Base-by-base conservation (phyloP, 2,797 vertebrate genomes). In the Malacoctenus gilli region DNA sequence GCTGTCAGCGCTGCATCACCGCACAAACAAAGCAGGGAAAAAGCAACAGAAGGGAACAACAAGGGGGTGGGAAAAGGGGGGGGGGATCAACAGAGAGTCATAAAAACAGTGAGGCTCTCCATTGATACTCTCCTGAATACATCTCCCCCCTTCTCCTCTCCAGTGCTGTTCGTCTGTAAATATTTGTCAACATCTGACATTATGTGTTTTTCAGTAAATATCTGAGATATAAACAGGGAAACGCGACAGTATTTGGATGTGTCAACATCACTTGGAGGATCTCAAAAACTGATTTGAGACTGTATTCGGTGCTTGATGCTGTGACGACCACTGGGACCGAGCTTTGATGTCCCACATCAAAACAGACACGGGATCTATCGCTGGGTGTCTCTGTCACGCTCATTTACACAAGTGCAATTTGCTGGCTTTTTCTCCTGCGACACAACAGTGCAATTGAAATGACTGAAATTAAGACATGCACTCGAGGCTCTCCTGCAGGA, bases 211-310 rank as follows among this genome's bases (percentile, higher is more conserved):
- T 56, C 71, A 46, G 39, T 53, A 72, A 60, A 81, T 55, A 75
- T 72, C 54, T 46, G 51, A 65, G 48, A 53, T 36, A 44, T 56
- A 70, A 85, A 65, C 57, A 60, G 39, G 22, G 32, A 68, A 64
- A 65, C 36, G n/a, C 34, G 21, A 38, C 66, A 51, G 41, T 48
- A 56, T 86, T 81, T 80, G 72, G 55, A 85, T 77, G 66, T 64
- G 80, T 83, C 83, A 82, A 80, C 76, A 75, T 68, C 59, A 61
- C 66, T 83, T 52, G 21, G 38, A 65, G 48, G 53, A 48, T 77
- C 77, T 69, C 41, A 40, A 16, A 10, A 68, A 70, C 14, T 65
- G 74, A 86, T 83, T 36, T 50, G 60, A 80, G 55, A 42, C 58
- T 14, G 39, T 35, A 8, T 65, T 66, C 57, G 55, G 63, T 23